Evolutionary conservation across 53 echinoderm and acorn worm genomes (phyloP), one percentile per base, ranked within the genome.

Genomic region (Arbacia lixula): DNA sequence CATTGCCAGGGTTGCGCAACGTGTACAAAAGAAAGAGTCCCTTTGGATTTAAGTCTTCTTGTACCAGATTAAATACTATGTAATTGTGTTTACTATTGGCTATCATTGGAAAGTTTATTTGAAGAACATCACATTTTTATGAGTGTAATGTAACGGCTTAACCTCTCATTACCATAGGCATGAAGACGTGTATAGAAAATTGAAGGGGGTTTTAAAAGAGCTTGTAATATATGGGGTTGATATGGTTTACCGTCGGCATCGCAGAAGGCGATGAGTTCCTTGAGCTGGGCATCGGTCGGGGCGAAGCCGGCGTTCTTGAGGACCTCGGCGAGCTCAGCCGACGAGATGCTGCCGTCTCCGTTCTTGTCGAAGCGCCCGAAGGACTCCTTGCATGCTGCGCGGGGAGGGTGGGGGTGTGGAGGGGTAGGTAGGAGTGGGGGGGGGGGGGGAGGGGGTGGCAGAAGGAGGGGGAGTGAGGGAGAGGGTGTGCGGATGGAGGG

Each of bases 201-300:
- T n/a, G n/a, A n/a, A n/a, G n/a, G n/a, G n/a, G n/a, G n/a, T n/a
- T n/a, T n/a, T n/a, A n/a, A n/a, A n/a, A n/a, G n/a, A n/a, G n/a
- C n/a, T n/a, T n/a, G n/a, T n/a, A n/a, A n/a, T n/a, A n/a, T n/a
- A n/a, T n/a, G n/a, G n/a, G n/a, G n/a, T n/a, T n/a, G n/a, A n/a
- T n/a, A n/a, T n/a, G n/a, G n/a, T 43, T 43, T 68, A 68, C 69
- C 69, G 43, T 68, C 69, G 1, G 43, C 25, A 68, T 68, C 69
- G 26, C 40, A 40, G 0, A 41, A 43, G 12, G 40, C 43, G 69
- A 68, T 68, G 1, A 40, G 6, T 8, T 68, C 69, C 5, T 68
- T 68, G 69, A 68, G 41, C 22, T 68, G 40, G 12, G 41, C 69
- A 26, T 68, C 69, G 21, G 69, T 25, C 28, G 43, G 11, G 43